A percentile compares a stretch with the other conserved stretches of the same genome.
Evolutionary conservation across 2,888 invertebrate genomes (phyloP).

Genomic region (Nephrocerus scutellatus): DNA sequence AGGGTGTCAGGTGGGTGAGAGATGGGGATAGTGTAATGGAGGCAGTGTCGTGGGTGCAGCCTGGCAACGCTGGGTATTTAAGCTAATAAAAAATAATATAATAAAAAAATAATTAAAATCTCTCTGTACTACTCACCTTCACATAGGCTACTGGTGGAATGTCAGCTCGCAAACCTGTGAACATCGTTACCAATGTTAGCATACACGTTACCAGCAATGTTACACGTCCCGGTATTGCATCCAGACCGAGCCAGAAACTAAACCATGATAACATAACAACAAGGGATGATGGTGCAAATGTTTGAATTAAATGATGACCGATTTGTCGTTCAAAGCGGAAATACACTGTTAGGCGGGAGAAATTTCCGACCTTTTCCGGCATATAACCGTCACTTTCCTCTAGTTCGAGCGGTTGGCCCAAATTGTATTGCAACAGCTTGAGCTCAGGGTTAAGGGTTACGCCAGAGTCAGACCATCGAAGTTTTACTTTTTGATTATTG

Average conservation of each 20-base stretch:
- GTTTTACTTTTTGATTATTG: slow-evolving; percentile 65
- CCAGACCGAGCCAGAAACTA: slow-evolving; percentile 78
- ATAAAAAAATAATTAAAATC: not conserved
- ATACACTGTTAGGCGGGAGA: slow-evolving; percentile 68
- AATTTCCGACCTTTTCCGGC: slow-evolving; percentile 75
- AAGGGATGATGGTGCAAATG: slow-evolving; percentile 74
- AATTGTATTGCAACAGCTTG: slow-evolving; percentile 71
- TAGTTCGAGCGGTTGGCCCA: slow-evolving; percentile 63
- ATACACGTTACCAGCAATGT: slow-evolving; percentile 76
- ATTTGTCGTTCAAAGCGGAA: slow-evolving; percentile 78
- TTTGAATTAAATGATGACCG: slow-evolving; percentile 77
- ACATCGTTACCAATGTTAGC: slow-evolving; percentile 79
- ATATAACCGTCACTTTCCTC: slow-evolving; percentile 68
- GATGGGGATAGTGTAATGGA: no score
- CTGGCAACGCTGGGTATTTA: no score
- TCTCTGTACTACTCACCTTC: slow-evolving; percentile 53
- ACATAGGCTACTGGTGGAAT: slow-evolving; percentile 83
- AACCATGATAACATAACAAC: slow-evolving; percentile 83
- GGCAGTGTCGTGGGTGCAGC: no score
- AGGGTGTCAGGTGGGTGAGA: no score
- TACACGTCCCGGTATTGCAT: slow-evolving; percentile 76
- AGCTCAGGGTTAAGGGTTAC: slow-evolving; percentile 74
- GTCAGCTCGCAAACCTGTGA: slow-evolving; percentile 71
- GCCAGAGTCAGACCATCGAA: slow-evolving; percentile 67
- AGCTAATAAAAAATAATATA: no score